Percentiles rank a stretch among this genome's conserved stretches.
phyloP scores from a whole-genome alignment of 2,888 invertebrate species.

The Philaethria dido region DNA sequence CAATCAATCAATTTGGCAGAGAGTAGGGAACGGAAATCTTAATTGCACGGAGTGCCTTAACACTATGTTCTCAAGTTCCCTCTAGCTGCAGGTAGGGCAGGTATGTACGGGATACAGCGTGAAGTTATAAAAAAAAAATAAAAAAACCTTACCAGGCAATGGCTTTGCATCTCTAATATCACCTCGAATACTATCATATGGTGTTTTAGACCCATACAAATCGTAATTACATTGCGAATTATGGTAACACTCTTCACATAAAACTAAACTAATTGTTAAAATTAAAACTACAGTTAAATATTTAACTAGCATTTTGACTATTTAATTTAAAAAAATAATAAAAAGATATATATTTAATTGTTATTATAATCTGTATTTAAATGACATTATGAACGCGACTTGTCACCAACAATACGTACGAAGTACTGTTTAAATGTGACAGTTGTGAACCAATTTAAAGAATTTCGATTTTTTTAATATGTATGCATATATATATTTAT shows the following conservation, averaged over 20 bases:
- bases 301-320: conserved; percentile 23
- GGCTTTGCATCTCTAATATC: conserved; percentile 63
- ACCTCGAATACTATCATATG: conserved; percentile 67
- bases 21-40: too few relatives aligned
- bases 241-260: conserved; percentile 62
- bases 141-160: conserved; percentile 66
- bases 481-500: not conserved
- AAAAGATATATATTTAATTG: not conserved
- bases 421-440: not conserved
- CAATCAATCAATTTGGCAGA: too few relatives aligned
- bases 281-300: conserved; percentile 2
- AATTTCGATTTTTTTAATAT: not conserved
- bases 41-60: too few relatives aligned
- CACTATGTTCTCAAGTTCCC: too few relatives aligned
- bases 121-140: too few relatives aligned
- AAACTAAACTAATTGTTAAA: conserved; percentile 39
- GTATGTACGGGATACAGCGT: not conserved
- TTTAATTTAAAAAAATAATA: not conserved
- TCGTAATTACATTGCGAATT: conserved; percentile 58
- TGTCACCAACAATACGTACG: not conserved
- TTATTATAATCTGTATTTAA: conserved; percentile 1
- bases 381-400: conserved; percentile 1
- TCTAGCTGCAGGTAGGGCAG: too few relatives aligned
- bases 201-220: conserved; percentile 66
- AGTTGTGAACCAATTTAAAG: not conserved